Base-by-base conservation (phyloP, 2,888 invertebrate species). In the Fragum fragum region DNA sequence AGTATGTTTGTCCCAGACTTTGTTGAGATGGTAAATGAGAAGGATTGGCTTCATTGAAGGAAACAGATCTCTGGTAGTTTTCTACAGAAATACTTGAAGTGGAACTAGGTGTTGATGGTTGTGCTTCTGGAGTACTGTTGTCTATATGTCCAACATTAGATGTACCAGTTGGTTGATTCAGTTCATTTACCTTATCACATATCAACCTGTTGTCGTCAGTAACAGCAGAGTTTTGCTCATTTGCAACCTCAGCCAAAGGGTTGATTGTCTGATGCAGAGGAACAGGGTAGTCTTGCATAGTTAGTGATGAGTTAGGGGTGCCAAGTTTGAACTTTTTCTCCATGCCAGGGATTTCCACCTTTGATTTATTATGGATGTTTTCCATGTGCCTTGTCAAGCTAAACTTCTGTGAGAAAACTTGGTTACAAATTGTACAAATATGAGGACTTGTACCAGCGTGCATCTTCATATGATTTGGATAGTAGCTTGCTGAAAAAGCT, bases 391-490 rank as follows among this genome's bases (percentile, higher is more conserved):
- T 66, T 11, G 83, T 83, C 7, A 83, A 68, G 47, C 79, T 79
- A 66, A 83, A 83, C 71, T 83, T 83, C 39, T 83, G 83, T 6
- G 83, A 83, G 71, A 83, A 83, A n/a, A 83, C 83, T 52, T 83
- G 83, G 66, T 83, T 83, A 42, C 83, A 83, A 29, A 74, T 47
- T 42, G 47, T 66, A 66, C 83, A 83, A 1, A 83, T 68, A 52
- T 83, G 83, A n/a, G 83, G 83, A 71, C 83, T 83, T 21, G 79
- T 83, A 1, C 83, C 83, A 28, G 73, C 39, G 47, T 83, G 83
- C 83, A 83, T 83, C 53, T 83, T 83, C 83, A 83, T 83, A 63
- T 83, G 83, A 42, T 83, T 83, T 42, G 83, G 63, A 68, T 79
- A 83, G 73, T 83, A 83, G 53, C 83, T 83, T 16, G 83, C 79